Evolutionary conservation across 2,888 invertebrate species (phyloP).

Genomic region (Ashinkailepas kermadecensis): DNA sequence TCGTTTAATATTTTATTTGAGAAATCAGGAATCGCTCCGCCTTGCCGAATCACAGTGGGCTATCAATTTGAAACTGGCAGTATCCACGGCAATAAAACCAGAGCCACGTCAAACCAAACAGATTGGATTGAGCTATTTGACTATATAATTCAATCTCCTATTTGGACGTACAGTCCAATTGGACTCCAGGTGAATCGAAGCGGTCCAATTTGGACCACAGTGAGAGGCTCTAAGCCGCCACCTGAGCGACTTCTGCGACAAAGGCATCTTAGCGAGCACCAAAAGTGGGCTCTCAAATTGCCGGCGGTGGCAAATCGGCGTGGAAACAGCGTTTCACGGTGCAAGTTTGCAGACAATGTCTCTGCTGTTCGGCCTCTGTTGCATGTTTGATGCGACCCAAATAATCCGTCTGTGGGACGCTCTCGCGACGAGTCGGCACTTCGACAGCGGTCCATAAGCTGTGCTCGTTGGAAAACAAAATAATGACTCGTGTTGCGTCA

Average conservation of each 20-base stretch:
- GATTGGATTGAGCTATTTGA: conserved; percentile 23
- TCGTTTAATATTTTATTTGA: conserved; percentile 9
- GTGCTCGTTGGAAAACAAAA: too few relatives aligned
- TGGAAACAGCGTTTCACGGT: neutral
- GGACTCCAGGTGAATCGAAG: neutral
- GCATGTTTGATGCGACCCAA: neutral
- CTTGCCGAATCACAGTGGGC: neutral
- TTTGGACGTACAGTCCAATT: neutral
- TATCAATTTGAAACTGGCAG: conserved; percentile 21
- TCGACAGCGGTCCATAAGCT: too few relatives aligned
- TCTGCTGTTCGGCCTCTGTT: neutral
- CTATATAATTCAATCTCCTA: conserved; percentile 14
- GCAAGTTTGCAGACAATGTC: neutral
- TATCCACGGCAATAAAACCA: conserved; percentile 10
- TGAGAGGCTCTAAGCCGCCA: neutral
- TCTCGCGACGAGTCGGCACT: too few relatives aligned
- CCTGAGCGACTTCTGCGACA: neutral
- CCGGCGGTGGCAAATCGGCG: neutral
- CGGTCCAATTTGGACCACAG: conserved; percentile 12
- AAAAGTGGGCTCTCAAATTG: neutral
- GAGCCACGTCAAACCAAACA: neutral
- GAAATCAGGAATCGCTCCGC: conserved; percentile 4
- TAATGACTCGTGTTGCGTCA: too few relatives aligned
- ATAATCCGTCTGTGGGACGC: too few relatives aligned
- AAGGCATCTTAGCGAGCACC: neutral